Base-by-base conservation (phyloP, 2,888 invertebrate genomes). In the Linnaemya vulpina region DNA sequence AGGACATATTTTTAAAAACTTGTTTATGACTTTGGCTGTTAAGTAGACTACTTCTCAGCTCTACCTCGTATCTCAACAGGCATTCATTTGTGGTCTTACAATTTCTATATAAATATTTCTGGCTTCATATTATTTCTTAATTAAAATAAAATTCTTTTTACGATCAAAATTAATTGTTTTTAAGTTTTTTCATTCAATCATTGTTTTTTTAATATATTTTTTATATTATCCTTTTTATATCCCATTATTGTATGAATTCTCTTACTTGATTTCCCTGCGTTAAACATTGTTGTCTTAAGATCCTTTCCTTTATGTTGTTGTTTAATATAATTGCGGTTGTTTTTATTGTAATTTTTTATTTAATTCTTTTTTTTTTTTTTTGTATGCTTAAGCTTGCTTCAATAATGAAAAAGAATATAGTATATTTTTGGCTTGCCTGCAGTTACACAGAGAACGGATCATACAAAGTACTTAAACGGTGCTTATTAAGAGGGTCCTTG, bases 401-500 rank as follows among this genome's bases (percentile, higher is more conserved):
- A 35, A 8, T n/a, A 13, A 55, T 53, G 10, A 55, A 15, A 63
- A 65, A 20, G 55, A 40, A 75, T 43, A 63, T 71, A 43, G 17
- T 43, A 63, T 55, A n/a, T n/a, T n/a, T n/a, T 46, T 75, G 68
- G 75, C 75, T 70, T 63, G 43, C 11, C n/a, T 75, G 74, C 40
- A 58, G 43, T 62, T 78, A 35, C 62, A 62, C 30, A 53, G 71
- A 35, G 15, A 79, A 20, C 65, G 20, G 35, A 43, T 40, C 62
- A 68, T 63, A 55, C 49, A 70, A 84, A 78, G 68, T 71, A 79
- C 86, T 80, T 83, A 83, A 86, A 86, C 74, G 86, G 86, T 87
- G 88, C 87, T 87, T 87, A 87, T 88, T 88, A 87, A 88, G 87
- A 86, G 87, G 87, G 86, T 84, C 86, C 87, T 87, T 88, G 87